Conservation (phyloP, 2,113 vertebrate genomes). For the Isurus oxyrinchus region DNA sequence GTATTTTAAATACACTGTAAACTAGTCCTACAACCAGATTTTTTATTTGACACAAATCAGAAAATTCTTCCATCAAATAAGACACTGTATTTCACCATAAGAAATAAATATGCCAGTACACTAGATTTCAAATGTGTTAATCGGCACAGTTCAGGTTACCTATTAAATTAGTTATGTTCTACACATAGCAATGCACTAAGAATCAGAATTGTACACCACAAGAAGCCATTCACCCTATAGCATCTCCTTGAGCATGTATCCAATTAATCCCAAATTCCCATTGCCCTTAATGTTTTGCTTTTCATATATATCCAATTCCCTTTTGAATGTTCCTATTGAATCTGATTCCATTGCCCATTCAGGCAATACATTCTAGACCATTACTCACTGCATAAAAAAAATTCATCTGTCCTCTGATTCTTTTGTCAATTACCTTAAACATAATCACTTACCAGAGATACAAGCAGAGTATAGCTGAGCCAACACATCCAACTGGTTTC, state of each 20-base stretch:
- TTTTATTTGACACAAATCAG: neutral
- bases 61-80: neutral
- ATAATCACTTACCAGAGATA: conserved; percentile 69
- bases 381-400: neutral
- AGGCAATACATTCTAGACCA: neutral
- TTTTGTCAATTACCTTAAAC: neutral
- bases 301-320: neutral
- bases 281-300: neutral
- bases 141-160: neutral
- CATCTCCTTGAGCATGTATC: neutral
- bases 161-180: neutral
- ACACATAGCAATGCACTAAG: neutral
- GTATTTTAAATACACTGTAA: neutral
- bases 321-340: neutral
- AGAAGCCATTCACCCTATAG: neutral
- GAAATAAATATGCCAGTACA: neutral
- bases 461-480: conserved; percentile 81
- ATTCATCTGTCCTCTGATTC: neutral
- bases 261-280: neutral
- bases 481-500: conserved; percentile 69
- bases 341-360: neutral
- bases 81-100: neutral
- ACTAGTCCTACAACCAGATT: neutral
- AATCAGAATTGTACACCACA: neutral
- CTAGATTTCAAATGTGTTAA: neutral